Conservation (phyloP, 2,113 vertebrate species). For the Carlito syrichta region DNA sequence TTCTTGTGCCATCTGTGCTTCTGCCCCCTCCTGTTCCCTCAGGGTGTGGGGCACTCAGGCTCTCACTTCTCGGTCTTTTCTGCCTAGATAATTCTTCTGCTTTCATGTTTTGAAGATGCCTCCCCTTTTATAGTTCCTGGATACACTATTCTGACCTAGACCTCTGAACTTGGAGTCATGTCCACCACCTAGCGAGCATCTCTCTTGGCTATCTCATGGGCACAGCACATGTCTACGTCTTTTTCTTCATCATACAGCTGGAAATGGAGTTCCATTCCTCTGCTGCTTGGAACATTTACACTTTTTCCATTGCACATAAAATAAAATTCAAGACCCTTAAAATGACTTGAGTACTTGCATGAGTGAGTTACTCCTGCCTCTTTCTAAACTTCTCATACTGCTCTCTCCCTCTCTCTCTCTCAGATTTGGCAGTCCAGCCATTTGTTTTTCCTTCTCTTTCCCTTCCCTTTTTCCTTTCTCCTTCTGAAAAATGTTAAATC, state of each 20-base stretch:
- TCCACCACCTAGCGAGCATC: background rate
- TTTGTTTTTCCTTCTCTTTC: background rate
- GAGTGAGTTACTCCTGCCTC: background rate
- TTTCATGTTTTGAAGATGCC: background rate
- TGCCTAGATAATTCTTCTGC: background rate
- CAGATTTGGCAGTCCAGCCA: background rate
- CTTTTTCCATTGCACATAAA: background rate
- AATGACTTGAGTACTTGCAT: background rate
- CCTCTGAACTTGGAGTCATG: background rate
- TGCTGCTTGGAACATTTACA: background rate
- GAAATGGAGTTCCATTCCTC: background rate
- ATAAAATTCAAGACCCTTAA: background rate
- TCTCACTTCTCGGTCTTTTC: background rate
- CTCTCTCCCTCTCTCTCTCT: background rate
- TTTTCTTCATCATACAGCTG: background rate
- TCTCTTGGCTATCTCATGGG: background rate
- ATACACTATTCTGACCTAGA: background rate
- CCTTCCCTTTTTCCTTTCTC: background rate
- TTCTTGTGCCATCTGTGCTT: background rate
- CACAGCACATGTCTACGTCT: background rate
- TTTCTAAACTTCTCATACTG: background rate
- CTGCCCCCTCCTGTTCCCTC: background rate
- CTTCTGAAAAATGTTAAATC: background rate
- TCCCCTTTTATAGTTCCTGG: background rate
- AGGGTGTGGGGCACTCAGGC: too few species aligned